Evolutionary conservation across 2,797 vertebrate species (phyloP), one percentile per base, ranked within the genome.

Genomic region (Chiloscyllium punctatum): DNA sequence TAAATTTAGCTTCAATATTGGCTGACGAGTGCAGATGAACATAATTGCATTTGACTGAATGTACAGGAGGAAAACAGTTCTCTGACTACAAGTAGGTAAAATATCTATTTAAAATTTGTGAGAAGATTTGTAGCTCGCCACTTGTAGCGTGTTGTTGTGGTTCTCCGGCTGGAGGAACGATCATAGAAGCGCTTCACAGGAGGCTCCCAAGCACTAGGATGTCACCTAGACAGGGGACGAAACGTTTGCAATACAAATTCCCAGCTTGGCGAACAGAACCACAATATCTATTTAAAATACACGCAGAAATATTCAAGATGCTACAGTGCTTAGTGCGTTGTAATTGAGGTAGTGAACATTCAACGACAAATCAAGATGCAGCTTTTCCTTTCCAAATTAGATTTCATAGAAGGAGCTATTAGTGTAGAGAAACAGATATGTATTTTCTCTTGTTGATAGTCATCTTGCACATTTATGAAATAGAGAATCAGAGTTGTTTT

Each of bases 21-120:
- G n/a, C n/a, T 37, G 77, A 37, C 37, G 37, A 18, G 27, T 90
- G 33, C 9, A 33, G 86, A 30, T 57, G 88, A 62, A 33, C 33
- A n/a, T 30, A 66, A 21, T 51, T 87, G 23, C 30, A 33, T n/a
- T 77, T 77, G 72, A 3, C 25, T 9, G 25, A 37, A 37, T 23
- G 82, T 48, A 42, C 79, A 6, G 48, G 42, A 86, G 21, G 37
- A 48, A 9, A 48, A 51, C 13, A 25, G 15, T 88, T 84, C 15
- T 42, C 30, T 77, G 72, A 77, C 37, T 84, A 37, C 15, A 23
- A 62, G 7, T 21, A 37, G 79, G 79, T 51, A 88, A 27, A 42
- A 57, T 57, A 88, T 90, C 51, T 88, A n/a, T 2, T 84, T 62
- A 91, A n/a, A 91, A 91, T 91, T n/a, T n/a, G n/a, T n/a, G n/a